These are phyloP conservation scores for Cinclus cinclus DNA, from an alignment of 2,113 vertebrate species.

Conservation along the genomic window DNA sequence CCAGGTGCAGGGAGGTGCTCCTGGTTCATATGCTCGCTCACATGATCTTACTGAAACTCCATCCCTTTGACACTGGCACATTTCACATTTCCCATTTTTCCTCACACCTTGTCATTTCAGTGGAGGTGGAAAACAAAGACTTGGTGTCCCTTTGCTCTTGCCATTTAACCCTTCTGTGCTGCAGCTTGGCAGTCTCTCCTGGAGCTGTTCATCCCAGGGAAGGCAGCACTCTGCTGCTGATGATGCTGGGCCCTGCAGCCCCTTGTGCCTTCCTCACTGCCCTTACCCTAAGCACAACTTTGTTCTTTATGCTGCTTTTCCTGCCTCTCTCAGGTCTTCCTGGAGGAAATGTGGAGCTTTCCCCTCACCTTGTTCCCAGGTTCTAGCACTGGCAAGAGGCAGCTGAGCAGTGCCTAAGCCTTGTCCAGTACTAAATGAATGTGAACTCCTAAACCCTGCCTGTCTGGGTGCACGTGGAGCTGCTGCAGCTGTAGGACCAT, in stretches of 20 bases:
- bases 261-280: neutral
- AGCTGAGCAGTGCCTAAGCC: neutral
- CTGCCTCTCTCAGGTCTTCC: neutral
- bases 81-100: neutral
- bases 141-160: neutral
- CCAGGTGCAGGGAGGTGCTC: neutral
- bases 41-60: neutral
- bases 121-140: neutral
- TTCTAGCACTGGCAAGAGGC: neutral
- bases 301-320: neutral
- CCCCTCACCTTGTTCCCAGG: accelerated
- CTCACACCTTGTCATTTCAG: neutral
- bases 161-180: neutral
- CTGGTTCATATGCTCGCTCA: neutral
- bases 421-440: neutral
- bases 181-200: neutral
- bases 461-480: neutral
- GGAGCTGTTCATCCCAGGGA: too few species aligned
- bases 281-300: neutral
- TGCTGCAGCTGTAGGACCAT: neutral
- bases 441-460: neutral
- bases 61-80: neutral
- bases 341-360: neutral
- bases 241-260: neutral
- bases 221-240: too few species aligned